Evolutionary conservation across 2,113 vertebrate species (phyloP).

Genomic region (Hemiscyllium ocellatum): DNA sequence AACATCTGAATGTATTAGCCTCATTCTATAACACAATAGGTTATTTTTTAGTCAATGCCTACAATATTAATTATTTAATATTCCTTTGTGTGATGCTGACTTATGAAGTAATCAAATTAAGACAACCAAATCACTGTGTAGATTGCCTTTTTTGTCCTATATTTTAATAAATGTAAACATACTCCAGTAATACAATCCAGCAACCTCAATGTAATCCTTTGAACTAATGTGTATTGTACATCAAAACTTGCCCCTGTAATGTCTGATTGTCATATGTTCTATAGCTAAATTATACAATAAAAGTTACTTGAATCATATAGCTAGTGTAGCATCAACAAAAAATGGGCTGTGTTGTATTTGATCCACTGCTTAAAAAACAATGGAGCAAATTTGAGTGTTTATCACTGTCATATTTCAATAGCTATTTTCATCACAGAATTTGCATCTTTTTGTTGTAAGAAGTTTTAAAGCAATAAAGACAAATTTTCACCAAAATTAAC

Average conservation of each 20-base stretch:
- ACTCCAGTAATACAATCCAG: neutral
- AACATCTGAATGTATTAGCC: neutral
- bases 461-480: neutral
- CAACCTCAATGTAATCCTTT: neutral
- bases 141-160: neutral
- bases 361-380: conserved; percentile 47
- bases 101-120: conserved; percentile 27
- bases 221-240: neutral
- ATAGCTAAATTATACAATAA: neutral
- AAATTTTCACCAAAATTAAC: conserved; percentile 9
- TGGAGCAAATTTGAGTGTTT: conserved; percentile 46
- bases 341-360: conserved; percentile 38
- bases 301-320: neutral
- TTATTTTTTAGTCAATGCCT: neutral
- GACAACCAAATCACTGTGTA: neutral
- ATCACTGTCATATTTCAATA: conserved; percentile 44
- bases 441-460: conserved; percentile 28
- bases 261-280: conserved; percentile 10
- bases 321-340: conserved; percentile 43
- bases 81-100: neutral
- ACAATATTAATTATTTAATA: neutral
- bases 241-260: neutral
- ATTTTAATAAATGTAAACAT: neutral
- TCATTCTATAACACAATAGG: neutral
- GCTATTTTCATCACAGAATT: conserved; percentile 43